Conservation (phyloP, 2,888 invertebrate species). For the Germaria angustata region DNA sequence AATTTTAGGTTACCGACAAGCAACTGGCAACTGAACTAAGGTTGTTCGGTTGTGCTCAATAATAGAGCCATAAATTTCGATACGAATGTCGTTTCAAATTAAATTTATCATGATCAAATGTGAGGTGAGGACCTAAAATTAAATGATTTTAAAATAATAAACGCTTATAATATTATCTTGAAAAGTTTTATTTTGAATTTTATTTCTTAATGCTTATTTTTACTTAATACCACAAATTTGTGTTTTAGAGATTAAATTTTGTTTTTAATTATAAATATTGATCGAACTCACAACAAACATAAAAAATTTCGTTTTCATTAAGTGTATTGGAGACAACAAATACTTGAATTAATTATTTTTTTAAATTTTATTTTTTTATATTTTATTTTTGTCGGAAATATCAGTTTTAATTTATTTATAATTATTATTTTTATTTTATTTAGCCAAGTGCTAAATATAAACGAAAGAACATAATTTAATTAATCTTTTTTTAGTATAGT, state of each 20-base stretch:
- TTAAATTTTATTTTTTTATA: conserved; percentile 22
- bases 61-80: no score
- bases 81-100: no score
- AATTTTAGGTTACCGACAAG: no score
- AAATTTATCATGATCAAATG: no score
- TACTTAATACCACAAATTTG: conserved; percentile 61
- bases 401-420: conserved; percentile 30
- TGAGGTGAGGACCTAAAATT: no score
- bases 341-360: conserved; percentile 8
- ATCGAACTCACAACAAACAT: conserved; percentile 59
- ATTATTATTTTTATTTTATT: conserved; percentile 3
- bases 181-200: conserved; percentile 65
- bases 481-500: conserved; percentile 25
- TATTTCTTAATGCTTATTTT: conserved; percentile 37
- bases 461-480: conserved; percentile 32
- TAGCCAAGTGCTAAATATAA: conserved; percentile 32
- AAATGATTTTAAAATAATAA: background rate
- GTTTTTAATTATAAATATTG: conserved; percentile 10
- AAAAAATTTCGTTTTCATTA: conserved; percentile 26
- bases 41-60: no score
- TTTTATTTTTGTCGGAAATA: background rate
- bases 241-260: conserved; percentile 36
- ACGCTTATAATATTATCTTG: conserved; percentile 48
- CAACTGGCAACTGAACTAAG: no score
- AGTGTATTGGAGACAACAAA: conserved; percentile 51